Evolutionary conservation across 2,888 invertebrate species (phyloP), one percentile per base, ranked within the genome.

Genomic region (Phengaris arion): DNA sequence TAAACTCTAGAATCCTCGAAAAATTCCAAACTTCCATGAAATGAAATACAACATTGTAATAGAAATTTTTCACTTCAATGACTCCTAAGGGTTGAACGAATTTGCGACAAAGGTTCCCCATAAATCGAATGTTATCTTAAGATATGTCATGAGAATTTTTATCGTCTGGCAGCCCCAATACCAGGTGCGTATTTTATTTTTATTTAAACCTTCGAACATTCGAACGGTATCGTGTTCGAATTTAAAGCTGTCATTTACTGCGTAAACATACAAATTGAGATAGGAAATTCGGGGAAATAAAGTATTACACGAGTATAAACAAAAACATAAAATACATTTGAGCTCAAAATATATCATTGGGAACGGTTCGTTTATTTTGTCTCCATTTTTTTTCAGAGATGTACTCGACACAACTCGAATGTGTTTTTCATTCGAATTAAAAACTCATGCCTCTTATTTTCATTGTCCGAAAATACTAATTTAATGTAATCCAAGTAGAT

Each of bases 211-310:
- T 35, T 35, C 12, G 6, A 10, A 22, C 59, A 59, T 12, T 52
- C 52, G 52, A 52, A 52, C 35, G 12, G 64, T 45, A 7, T 69
- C 69, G 48, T 48, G 46, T 46, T 46, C 45, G 69, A 69, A 69
- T 69, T 69, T 69, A 69, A 69, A 69, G 48, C 69, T 35, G 64
- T 64, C 64, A 48, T 48, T 69, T 69, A 48, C 48, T 15, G 69
- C 48, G n/a, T 15, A 46, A 69, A 69, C 15, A 69, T n/a, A 48
- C 69, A 48, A 69, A 69, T 69, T 69, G 69, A 48, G 69, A 69
- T n/a, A 48, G 69, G 69, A 48, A 69, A 69, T 69, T 69, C 48
- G n/a, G 45, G 12, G n/a, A 68, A 69, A 69, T 48, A 69, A 69
- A 69, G 46, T 48, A 15, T 69, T 48, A 48, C 22, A 15, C 69